Percentiles rank a stretch among this genome's conserved stretches.
phyloP scores from a whole-genome alignment of 1,140 invertebrate genomes.

The Lutraria rhynchaena region DNA sequence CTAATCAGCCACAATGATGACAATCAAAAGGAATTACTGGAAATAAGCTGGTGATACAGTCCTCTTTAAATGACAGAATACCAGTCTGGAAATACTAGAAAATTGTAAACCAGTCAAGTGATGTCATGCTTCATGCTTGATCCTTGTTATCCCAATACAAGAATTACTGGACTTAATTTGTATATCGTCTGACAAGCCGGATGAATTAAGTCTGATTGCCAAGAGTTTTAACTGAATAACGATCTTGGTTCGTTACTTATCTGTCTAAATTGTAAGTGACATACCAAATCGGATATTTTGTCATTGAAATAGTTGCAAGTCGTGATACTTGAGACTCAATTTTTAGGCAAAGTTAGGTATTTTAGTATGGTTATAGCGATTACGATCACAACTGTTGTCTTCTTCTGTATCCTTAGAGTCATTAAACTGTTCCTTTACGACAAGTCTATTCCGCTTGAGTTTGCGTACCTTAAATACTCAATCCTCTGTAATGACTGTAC shows the following conservation, averaged over 20 bases:
- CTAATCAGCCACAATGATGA: conserved; percentile 27
- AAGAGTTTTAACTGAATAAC: neutral
- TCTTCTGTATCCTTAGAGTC: too few species aligned
- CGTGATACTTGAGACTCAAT: too few species aligned
- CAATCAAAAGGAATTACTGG: conserved; percentile 46
- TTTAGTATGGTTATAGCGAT: too few species aligned
- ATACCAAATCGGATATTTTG: too few species aligned
- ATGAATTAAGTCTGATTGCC: conserved; percentile 15
- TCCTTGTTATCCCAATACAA: neutral
- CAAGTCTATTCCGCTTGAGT: too few species aligned
- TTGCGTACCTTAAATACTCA: too few species aligned
- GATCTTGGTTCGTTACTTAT: neutral
- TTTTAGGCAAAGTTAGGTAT: too few species aligned
- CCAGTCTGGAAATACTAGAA: conserved; percentile 14
- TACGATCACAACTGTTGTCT: too few species aligned
- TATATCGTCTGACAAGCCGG: conserved; percentile 35
- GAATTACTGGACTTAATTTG: conserved; percentile 35
- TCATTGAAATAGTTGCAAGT: too few species aligned
- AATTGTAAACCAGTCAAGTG: conserved; percentile 43
- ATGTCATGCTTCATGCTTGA: neutral
- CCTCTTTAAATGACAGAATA: conserved; percentile 23
- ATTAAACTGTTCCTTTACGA: too few species aligned
- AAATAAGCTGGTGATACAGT: conserved; percentile 43
- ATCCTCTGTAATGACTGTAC: too few species aligned
- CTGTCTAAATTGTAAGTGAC: too few species aligned